Conservation (phyloP, 2,888 invertebrate species). For the Holacanthella duospinosa region DNA sequence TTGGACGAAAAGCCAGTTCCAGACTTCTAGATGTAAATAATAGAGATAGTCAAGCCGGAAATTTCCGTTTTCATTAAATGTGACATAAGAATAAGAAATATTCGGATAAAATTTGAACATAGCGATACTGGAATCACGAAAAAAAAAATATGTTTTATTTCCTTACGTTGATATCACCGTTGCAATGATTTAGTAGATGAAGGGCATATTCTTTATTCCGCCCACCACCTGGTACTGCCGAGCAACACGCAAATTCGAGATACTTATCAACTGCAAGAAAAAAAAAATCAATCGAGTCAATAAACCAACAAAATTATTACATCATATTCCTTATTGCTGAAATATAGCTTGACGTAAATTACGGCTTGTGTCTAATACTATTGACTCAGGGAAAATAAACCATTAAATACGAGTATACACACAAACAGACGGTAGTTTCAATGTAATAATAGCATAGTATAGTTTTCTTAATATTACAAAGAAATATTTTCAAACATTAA, state of each 20-base stretch:
- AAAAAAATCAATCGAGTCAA: constrained; percentile 32
- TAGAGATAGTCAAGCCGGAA: not conserved
- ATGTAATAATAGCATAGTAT: not conserved
- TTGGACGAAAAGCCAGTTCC: not conserved
- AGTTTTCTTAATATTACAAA: not conserved
- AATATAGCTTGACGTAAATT: not conserved
- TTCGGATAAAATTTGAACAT: not conserved
- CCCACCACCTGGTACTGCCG: constrained; percentile 85
- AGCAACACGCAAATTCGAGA: constrained; percentile 89
- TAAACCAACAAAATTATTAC: constrained; percentile 1
- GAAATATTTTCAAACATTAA: not conserved
- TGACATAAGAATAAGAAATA: too few relatives aligned
- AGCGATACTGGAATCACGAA: too few relatives aligned
- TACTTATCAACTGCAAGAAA: constrained; percentile 69
- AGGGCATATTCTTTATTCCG: constrained; percentile 88
- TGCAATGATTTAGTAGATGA: constrained; percentile 73
- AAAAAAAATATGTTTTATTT: too few relatives aligned
- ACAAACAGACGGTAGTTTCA: not conserved
- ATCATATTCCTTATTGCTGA: not conserved
- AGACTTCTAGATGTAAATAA: not conserved
- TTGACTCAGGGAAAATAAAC: not conserved
- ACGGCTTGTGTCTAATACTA: not conserved
- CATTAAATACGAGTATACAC: too few relatives aligned
- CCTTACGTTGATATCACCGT: constrained; percentile 72
- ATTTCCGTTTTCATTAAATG: too few relatives aligned